A percentile compares a stretch with the other conserved stretches of the same genome.
Evolutionary conservation across 92 coral and sea anemone species (phyloP).

Genomic region (Desmophyllum pertusum): DNA sequence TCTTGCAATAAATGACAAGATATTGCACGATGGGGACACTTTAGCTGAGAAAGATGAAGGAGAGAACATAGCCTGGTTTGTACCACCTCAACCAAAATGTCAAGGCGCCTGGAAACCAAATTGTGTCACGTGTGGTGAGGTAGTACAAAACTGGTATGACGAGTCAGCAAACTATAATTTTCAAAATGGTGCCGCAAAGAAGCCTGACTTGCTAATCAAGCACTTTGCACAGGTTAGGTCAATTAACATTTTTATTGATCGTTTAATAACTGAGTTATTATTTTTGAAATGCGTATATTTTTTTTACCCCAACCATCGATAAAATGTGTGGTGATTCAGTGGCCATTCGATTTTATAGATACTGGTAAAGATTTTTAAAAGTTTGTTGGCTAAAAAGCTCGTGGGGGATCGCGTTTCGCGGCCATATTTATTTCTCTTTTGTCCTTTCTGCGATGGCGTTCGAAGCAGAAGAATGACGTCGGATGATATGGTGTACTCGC

Average conservation of each 20-base stretch:
- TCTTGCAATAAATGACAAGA: slow-evolving; percentile 69
- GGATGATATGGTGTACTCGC: not conserved
- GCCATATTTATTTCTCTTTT: too few relatives aligned
- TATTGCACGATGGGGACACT: slow-evolving; percentile 71
- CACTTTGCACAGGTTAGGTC: slow-evolving; percentile 86
- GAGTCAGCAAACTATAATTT: slow-evolving; percentile 76
- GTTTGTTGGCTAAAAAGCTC: not conserved
- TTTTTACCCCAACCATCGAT: too few relatives aligned
- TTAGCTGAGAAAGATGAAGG: slow-evolving; percentile 70
- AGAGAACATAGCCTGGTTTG: slow-evolving; percentile 87
- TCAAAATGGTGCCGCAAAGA: slow-evolving; percentile 58
- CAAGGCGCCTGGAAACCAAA: slow-evolving; percentile 49
- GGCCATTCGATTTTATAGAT: too few relatives aligned
- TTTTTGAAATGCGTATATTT: too few relatives aligned
- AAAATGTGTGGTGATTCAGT: too few relatives aligned
- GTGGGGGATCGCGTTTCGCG: not conserved
- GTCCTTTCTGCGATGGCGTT: not conserved
- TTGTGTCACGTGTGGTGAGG: slow-evolving; percentile 77
- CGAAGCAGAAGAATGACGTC: not conserved
- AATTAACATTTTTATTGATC: not conserved
- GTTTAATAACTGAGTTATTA: not conserved
- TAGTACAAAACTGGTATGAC: slow-evolving; percentile 85
- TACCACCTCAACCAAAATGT: slow-evolving; percentile 83
- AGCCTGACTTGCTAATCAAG: slow-evolving; percentile 52
- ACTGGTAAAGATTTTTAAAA: too few relatives aligned